Conservation (phyloP, 2,888 invertebrate genomes). For the Cistogaster globosa region DNA sequence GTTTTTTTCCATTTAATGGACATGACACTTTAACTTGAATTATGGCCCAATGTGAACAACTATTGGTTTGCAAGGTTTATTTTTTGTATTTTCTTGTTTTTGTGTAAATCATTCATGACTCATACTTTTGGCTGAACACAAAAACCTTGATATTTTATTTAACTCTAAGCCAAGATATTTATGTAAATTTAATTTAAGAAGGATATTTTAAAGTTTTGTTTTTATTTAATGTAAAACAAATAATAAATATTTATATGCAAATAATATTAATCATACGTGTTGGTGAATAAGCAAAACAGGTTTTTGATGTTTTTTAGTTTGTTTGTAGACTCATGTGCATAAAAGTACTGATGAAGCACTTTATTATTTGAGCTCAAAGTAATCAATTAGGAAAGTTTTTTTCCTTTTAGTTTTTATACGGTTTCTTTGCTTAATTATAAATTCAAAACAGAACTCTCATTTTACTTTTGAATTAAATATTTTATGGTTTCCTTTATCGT, state of each 20-base stretch:
- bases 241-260: neutral
- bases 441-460: too few relatives aligned
- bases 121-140: neutral
- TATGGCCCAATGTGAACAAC: conserved; percentile 34
- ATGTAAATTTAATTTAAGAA: neutral
- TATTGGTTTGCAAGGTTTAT: neutral
- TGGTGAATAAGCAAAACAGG: conserved; percentile 13
- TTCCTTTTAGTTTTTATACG: too few relatives aligned
- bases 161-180: neutral
- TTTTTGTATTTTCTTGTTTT: neutral
- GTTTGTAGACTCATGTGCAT: neutral
- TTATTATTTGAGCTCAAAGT: conserved; percentile 18
- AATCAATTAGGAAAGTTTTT: conserved; percentile 3
- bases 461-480: too few relatives aligned
- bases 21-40: conserved; percentile 68
- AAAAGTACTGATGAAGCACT: conserved; percentile 40
- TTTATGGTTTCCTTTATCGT: too few relatives aligned
- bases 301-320: too few relatives aligned
- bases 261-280: conserved; percentile 52
- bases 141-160: too few relatives aligned
- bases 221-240: neutral
- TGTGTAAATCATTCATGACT: neutral
- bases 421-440: too few relatives aligned
- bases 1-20: conserved; percentile 61
- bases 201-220: too few relatives aligned